A percentile compares a stretch with the other conserved stretches of the same genome.
Conservation (phyloP, 2,797 vertebrate genomes). For the Lerista edwardsae region DNA sequence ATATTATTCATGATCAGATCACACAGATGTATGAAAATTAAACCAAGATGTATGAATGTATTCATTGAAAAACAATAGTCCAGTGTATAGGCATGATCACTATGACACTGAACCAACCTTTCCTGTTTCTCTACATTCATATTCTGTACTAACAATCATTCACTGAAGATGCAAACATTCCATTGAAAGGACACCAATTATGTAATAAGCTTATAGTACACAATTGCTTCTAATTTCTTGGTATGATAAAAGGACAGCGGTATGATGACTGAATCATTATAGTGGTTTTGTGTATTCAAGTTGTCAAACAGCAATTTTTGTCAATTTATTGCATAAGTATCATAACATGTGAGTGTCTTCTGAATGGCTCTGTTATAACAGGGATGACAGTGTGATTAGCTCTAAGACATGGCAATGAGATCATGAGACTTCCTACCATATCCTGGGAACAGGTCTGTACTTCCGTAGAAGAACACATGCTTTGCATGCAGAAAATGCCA, state of each 20-base stretch:
- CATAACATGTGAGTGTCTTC: background rate
- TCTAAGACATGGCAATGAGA: background rate
- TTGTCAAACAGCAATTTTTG: background rate
- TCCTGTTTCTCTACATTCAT: background rate
- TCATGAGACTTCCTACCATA: background rate
- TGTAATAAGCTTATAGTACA: background rate
- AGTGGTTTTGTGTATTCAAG: background rate
- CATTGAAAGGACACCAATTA: background rate
- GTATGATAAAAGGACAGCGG: background rate
- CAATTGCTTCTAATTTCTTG: background rate
- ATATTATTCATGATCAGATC: background rate
- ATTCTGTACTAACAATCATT: background rate
- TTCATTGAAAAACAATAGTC: background rate
- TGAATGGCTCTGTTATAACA: background rate
- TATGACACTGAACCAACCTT: background rate
- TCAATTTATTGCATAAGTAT: background rate
- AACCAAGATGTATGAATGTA: background rate
- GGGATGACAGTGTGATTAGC: background rate
- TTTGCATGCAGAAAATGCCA: too few species aligned
- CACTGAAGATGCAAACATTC: background rate
- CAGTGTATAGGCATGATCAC: background rate
- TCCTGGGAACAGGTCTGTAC: too few species aligned
- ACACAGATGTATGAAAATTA: background rate
- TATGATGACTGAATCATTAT: constrained; percentile 1
- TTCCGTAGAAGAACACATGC: too few species aligned